A percentile compares a stretch with the other conserved stretches of the same genome.
Conservation (phyloP, 2,888 invertebrate species). For the Protodeltote pygarga region DNA sequence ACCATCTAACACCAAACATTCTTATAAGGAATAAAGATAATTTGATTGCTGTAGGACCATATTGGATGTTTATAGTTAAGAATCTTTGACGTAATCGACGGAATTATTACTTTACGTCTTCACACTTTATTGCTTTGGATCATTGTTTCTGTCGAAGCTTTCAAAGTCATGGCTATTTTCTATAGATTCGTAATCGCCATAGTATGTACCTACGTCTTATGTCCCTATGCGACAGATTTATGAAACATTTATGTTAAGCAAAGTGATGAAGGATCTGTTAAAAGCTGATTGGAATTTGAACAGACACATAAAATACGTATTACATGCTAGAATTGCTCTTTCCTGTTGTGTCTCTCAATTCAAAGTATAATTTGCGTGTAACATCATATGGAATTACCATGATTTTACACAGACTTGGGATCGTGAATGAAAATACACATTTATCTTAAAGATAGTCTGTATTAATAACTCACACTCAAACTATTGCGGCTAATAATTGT, state of each 20-base stretch:
- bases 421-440: background rate
- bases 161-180: slow-evolving; percentile 1
- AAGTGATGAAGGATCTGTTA: slow-evolving; percentile 5
- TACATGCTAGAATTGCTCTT: background rate
- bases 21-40: slow-evolving; percentile 34
- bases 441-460: too few species aligned
- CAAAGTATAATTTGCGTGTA: background rate
- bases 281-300: slow-evolving; percentile 9
- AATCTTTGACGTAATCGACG: slow-evolving; percentile 6
- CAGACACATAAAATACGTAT: slow-evolving; percentile 4
- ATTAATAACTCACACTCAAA: too few species aligned
- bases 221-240: slow-evolving; percentile 2
- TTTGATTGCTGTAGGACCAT: slow-evolving; percentile 41
- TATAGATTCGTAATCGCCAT: background rate
- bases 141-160: slow-evolving; percentile 14
- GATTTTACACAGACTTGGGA: background rate
- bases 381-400: background rate
- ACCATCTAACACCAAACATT: slow-evolving; percentile 3
- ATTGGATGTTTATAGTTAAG: slow-evolving; percentile 34
- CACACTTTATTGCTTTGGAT: slow-evolving; percentile 14
- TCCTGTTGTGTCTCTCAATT: background rate
- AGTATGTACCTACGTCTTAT: background rate
- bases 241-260: slow-evolving; percentile 11
- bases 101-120: slow-evolving; percentile 1
- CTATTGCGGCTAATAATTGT: too few species aligned